Conservation (phyloP, 2,888 invertebrate genomes). For the Harpalus rufipes region DNA sequence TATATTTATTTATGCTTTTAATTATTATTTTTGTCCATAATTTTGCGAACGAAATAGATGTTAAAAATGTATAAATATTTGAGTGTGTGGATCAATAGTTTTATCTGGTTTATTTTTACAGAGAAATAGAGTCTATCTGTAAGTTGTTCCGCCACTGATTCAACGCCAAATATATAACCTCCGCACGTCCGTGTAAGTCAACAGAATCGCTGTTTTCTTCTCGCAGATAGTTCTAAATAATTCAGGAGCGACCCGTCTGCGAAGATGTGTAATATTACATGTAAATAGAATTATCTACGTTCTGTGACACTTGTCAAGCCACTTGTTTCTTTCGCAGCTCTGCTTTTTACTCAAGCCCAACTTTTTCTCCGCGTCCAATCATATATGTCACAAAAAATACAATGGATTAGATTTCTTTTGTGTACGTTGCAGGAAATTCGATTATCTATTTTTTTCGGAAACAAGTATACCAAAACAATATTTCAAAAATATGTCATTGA, state of each 20-base stretch:
- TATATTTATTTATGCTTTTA: too few relatives aligned
- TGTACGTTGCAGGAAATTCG: conserved; percentile 31
- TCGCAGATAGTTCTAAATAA: conserved; percentile 37
- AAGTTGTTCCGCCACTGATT: conserved; percentile 5
- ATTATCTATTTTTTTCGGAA: conserved; percentile 39
- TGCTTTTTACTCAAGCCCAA: conserved; percentile 2
- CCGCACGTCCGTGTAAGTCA: conserved; percentile 59
- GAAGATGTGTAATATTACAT: conserved; percentile 40
- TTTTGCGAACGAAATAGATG: too few relatives aligned
- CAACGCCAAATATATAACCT: conserved; percentile 61
- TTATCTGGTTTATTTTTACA: too few relatives aligned
- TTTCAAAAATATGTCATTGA: too few relatives aligned
- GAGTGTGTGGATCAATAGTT: too few relatives aligned
- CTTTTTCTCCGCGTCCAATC: not conserved
- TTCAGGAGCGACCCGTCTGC: conserved; percentile 32
- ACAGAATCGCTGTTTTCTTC: conserved; percentile 43
- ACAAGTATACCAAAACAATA: not conserved
- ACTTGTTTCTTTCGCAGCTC: conserved; percentile 13
- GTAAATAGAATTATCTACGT: conserved; percentile 54
- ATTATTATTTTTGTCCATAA: too few relatives aligned
- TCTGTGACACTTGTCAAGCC: conserved; percentile 22
- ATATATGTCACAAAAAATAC: not conserved
- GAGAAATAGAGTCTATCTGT: not conserved
- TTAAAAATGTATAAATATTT: too few relatives aligned
- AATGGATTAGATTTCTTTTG: conserved; percentile 34